Evolutionary conservation across 1,140 invertebrate genomes (phyloP).

Genomic region (Rhysida immarginata): DNA sequence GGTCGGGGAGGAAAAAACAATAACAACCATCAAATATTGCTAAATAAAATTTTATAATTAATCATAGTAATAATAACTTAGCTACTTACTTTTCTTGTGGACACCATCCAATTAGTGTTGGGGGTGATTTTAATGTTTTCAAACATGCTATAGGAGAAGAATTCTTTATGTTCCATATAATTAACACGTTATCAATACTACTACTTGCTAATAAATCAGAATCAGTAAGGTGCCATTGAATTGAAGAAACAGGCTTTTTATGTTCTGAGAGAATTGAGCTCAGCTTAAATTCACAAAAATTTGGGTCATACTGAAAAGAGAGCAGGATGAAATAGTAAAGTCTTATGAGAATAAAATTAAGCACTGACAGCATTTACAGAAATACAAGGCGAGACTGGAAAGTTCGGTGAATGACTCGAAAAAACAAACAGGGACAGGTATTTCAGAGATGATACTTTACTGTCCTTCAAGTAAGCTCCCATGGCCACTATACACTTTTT

Average conservation of each 20-base stretch:
- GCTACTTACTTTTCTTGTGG: conserved; percentile 1
- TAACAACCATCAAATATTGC: too few species aligned
- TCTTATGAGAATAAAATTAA: background rate
- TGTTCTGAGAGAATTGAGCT: conserved; percentile 35
- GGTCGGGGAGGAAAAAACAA: too few species aligned
- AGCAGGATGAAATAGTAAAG: conserved; percentile 6
- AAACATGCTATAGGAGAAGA: conserved; percentile 22
- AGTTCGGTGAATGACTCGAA: too few species aligned
- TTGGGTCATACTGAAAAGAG: conserved; percentile 34
- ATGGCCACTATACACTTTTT: too few species aligned
- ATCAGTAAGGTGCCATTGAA: conserved; percentile 28
- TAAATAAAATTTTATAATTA: too few species aligned
- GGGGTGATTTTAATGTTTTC: conserved; percentile 18
- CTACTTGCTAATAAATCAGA: conserved; percentile 27
- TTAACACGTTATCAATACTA: conserved; percentile 25
- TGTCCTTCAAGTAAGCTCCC: too few species aligned
- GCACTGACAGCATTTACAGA: too few species aligned
- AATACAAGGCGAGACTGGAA: too few species aligned
- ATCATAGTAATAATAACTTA: too few species aligned
- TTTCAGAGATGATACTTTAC: too few species aligned
- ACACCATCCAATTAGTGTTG: conserved; percentile 25
- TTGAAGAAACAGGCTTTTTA: conserved; percentile 33
- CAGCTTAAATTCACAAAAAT: conserved; percentile 29
- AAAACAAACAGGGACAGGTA: too few species aligned
- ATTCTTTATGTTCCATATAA: conserved; percentile 28